Percentiles rank a stretch among this genome's conserved stretches.
These are phyloP conservation scores for Macroglossus sobrinus DNA, from an alignment of 2,113 vertebrate genomes.

Conservation along the genomic window DNA sequence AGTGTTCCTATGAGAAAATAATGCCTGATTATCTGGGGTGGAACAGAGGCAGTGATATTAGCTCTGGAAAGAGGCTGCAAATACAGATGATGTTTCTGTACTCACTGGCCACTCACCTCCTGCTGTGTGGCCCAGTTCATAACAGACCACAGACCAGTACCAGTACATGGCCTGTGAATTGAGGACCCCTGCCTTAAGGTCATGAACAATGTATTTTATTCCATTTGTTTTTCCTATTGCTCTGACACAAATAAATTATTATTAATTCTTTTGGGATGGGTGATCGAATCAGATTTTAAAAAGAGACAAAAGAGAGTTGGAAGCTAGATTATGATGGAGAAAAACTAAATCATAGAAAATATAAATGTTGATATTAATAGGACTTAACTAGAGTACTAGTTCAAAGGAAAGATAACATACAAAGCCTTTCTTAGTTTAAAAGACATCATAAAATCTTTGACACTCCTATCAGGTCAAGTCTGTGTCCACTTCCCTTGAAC, in stretches of 20 bases:
- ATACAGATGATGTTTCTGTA: no score
- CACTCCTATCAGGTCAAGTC: neutral
- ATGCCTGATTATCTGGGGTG: no score
- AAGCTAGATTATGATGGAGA: neutral
- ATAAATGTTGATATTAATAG: neutral
- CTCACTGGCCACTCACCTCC: no score
- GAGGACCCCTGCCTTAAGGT: neutral
- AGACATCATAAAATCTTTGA: neutral
- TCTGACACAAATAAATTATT: neutral
- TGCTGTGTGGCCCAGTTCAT: no score
- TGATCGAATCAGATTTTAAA: neutral
- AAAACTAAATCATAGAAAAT: neutral
- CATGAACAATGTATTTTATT: neutral
- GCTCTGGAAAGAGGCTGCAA: no score
- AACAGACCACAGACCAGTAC: no score
- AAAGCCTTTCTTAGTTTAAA: neutral
- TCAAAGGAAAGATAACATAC: neutral
- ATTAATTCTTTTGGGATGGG: neutral
- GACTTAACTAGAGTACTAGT: neutral
- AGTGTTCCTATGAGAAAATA: no score
- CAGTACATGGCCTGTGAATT: no score
- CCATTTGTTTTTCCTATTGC: neutral
- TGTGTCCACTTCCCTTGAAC: rapidly evolving
- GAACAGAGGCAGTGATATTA: no score
- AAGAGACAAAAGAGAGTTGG: neutral